These are phyloP conservation scores for Harpalus rufipes DNA, from an alignment of 2,888 invertebrate genomes.

Conservation along the genomic window DNA sequence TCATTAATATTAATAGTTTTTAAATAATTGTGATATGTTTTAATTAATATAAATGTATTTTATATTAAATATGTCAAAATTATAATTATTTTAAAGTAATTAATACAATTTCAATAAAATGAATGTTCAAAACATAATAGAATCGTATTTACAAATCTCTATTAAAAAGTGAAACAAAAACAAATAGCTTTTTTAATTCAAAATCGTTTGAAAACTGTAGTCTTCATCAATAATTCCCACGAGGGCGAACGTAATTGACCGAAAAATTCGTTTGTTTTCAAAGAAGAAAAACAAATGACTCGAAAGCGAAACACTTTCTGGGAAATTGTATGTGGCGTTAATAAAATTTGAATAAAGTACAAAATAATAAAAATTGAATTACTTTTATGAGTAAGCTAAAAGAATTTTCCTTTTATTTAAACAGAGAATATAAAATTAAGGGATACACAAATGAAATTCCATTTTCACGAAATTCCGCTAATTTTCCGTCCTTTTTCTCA, in stretches of 20 bases:
- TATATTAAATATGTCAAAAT: not conserved
- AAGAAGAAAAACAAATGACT: conserved; percentile 21
- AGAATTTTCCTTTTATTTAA: conserved; percentile 29
- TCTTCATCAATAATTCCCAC: conserved; percentile 18
- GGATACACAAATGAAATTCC: conserved; percentile 10
- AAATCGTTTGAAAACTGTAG: not conserved
- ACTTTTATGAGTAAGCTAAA: conserved; percentile 16
- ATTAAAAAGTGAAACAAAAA: conserved; percentile 17
- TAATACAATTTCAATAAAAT: not conserved
- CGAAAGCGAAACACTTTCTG: not conserved
- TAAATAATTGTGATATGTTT: not conserved
- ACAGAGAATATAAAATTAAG: conserved; percentile 26
- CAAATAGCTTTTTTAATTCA: not conserved
- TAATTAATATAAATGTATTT: conserved; percentile 4
- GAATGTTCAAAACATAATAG: not conserved
- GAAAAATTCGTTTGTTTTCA: conserved; percentile 29
- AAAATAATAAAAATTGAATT: conserved; percentile 27
- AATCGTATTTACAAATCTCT: not conserved
- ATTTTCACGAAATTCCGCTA: conserved; percentile 18
- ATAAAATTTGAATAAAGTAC: conserved; percentile 26
- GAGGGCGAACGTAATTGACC: conserved; percentile 20
- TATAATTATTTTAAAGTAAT: conserved; percentile 6
- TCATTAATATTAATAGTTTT: conserved; percentile 1
- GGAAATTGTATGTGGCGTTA: conserved; percentile 4
- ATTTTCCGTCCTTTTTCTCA: conserved; percentile 7